Percentiles rank a stretch among this genome's conserved stretches.
phyloP scores from a whole-genome alignment of 2,113 vertebrate genomes.

The Oryzias celebensis region DNA sequence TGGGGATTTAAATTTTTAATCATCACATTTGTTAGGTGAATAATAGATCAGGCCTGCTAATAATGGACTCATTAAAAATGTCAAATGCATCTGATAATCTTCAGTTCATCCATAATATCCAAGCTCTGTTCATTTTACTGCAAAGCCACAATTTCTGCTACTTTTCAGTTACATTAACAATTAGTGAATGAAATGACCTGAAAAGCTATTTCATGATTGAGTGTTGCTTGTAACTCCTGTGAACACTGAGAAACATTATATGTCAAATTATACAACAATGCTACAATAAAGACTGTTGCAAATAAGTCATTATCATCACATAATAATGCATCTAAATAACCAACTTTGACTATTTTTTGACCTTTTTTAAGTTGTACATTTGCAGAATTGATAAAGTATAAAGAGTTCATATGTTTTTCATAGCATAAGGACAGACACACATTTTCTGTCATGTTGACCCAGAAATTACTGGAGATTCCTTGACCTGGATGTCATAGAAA shows the following conservation, averaged over 20 bases:
- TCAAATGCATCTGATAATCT: constrained; percentile 51
- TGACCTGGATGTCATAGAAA: no score
- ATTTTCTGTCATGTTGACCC: no score
- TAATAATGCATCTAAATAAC: no score
- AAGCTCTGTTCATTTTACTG: constrained; percentile 14
- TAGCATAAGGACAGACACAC: no score
- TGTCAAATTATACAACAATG: no score
- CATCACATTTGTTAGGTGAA: constrained; percentile 54
- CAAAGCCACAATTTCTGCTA: constrained; percentile 7
- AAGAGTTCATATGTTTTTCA: no score
- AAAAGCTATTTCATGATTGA: constrained; percentile 9
- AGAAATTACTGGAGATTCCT: no score
- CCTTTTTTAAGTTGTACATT: no score
- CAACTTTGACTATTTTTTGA: no score
- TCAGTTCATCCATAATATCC: constrained; percentile 44
- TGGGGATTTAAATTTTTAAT: constrained; percentile 65
- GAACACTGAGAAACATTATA: background rate
- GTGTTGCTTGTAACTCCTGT: constrained; percentile 1
- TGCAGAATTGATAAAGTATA: no score
- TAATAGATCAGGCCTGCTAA: constrained; percentile 35
- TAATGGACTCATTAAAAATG: constrained; percentile 42
- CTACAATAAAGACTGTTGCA: no score
- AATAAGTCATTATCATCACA: no score
- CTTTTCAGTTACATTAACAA: background rate
- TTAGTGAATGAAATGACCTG: constrained; percentile 14